Conservation (phyloP, 2,113 vertebrate genomes). For the Hyaena hyaena region DNA sequence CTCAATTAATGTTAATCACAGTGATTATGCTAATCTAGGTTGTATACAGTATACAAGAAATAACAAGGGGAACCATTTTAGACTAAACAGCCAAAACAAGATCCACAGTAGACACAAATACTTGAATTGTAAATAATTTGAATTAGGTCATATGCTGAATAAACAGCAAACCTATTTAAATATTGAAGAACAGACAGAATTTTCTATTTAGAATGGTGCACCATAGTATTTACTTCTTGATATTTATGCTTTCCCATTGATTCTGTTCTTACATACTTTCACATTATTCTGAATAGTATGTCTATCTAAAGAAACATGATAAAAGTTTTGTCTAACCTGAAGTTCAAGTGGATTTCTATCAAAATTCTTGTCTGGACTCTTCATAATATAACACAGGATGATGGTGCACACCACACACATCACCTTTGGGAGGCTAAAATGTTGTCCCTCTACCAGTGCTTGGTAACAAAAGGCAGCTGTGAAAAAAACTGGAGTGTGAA, state of each 20-base stretch:
- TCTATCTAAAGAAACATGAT: background rate
- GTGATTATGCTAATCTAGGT: constrained; percentile 68
- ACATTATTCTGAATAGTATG: background rate
- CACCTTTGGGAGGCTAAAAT: background rate
- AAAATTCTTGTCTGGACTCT: background rate
- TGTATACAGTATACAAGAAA: constrained; percentile 63
- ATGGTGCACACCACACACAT: background rate
- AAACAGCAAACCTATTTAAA: constrained; percentile 60
- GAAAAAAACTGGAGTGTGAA: background rate
- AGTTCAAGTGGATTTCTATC: background rate
- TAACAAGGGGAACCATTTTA: constrained; percentile 68
- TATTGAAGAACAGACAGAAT: background rate
- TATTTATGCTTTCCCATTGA: background rate
- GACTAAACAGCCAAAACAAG: constrained; percentile 62
- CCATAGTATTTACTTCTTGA: background rate
- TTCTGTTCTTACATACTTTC: background rate
- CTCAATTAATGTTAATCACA: constrained; percentile 73
- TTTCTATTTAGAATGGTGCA: background rate
- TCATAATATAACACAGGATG: background rate
- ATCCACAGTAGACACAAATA: constrained; percentile 60
- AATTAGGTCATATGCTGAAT: constrained; percentile 38
- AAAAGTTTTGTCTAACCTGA: background rate
- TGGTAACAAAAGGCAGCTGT: background rate
- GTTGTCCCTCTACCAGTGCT: background rate
- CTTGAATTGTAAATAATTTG: constrained; percentile 65